These are phyloP conservation scores for Magallana nippona DNA, from an alignment of 2,888 invertebrate genomes.

Conservation along the genomic window DNA sequence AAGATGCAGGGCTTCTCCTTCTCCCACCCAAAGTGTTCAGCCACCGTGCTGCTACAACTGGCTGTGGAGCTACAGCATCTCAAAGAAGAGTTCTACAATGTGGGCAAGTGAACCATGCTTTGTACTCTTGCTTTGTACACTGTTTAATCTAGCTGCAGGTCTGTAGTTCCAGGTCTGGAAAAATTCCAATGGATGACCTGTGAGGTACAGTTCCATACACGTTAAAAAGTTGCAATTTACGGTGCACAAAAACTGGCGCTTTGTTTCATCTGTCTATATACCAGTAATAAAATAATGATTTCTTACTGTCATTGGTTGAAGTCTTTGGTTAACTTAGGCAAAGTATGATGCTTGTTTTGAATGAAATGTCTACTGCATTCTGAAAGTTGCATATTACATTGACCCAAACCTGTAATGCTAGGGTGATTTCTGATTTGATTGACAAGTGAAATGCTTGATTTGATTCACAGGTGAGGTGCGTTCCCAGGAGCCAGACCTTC, in stretches of 20 bases:
- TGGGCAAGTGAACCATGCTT: slow-evolving; percentile 38
- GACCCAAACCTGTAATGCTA: not conserved
- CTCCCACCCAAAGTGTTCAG: slow-evolving; percentile 89
- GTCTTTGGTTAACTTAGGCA: too few relatives aligned
- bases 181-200: too few relatives aligned
- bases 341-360: too few relatives aligned
- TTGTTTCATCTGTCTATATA: too few relatives aligned
- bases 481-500: slow-evolving; percentile 58
- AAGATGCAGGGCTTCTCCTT: slow-evolving; percentile 89
- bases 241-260: too few relatives aligned
- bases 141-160: too few relatives aligned
- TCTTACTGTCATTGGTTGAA: not conserved
- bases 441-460: not conserved
- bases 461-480: not conserved
- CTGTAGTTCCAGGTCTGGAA: too few relatives aligned
- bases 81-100: slow-evolving; percentile 87
- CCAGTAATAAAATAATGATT: too few relatives aligned
- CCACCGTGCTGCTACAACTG: slow-evolving; percentile 90
- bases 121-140: too few relatives aligned
- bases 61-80: slow-evolving; percentile 91
- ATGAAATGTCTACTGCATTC: not conserved
- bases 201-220: too few relatives aligned
- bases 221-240: too few relatives aligned
- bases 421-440: not conserved
- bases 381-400: not conserved